Evolutionary conservation across 2,113 vertebrate genomes (phyloP).

Genomic region (Spheniscus mendiculus): DNA sequence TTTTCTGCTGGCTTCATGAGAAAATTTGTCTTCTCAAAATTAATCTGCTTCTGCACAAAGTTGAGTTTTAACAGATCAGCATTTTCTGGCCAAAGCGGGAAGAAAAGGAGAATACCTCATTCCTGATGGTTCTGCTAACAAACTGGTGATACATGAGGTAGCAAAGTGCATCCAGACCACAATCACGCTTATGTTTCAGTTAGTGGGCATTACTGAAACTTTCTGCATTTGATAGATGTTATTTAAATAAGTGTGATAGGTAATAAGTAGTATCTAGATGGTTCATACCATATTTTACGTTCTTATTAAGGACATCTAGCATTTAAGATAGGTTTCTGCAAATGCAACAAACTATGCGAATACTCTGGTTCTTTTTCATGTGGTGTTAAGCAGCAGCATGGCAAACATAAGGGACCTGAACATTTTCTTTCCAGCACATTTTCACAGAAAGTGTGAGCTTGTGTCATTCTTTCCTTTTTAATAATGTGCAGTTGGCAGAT

Average conservation of each 20-base stretch:
- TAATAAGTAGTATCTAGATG: background rate
- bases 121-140: background rate
- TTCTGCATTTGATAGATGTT: background rate
- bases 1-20: background rate
- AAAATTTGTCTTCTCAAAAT: background rate
- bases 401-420: background rate
- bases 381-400: background rate
- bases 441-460: background rate
- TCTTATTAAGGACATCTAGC: background rate
- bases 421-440: background rate
- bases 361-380: background rate
- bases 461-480: background rate
- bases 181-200: background rate
- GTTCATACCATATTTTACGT: background rate
- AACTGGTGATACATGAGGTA: background rate
- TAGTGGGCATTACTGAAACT: background rate
- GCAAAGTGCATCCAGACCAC: background rate
- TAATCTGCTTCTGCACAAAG: background rate
- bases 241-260: background rate
- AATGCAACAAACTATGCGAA: background rate
- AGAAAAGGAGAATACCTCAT: background rate
- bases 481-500: background rate
- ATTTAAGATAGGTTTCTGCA: background rate
- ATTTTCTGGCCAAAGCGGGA: background rate
- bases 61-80: background rate